These are phyloP conservation scores for Hippolais icterina DNA, from an alignment of 2,113 vertebrate species.

Conservation along the genomic window DNA sequence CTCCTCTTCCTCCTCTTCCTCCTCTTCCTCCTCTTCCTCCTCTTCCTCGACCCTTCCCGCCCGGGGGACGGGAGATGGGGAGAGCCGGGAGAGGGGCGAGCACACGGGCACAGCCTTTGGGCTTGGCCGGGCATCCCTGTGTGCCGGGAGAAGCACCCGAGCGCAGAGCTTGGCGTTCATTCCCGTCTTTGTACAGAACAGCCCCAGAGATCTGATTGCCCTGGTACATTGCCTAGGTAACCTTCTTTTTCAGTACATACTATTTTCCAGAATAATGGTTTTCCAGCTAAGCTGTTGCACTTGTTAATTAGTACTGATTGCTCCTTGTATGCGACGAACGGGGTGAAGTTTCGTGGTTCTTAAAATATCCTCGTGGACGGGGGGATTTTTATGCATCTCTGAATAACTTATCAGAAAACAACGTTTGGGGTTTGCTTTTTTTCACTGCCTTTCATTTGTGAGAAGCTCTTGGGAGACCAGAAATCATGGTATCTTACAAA, in stretches of 20 bases:
- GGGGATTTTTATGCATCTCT: fast-evolving
- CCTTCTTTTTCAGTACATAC: not conserved
- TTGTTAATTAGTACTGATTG: not conserved
- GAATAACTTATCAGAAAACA: not conserved
- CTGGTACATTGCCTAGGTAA: not conserved
- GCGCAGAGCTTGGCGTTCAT: not conserved
- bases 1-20: not conserved
- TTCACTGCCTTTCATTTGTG: not conserved
- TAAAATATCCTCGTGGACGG: not conserved
- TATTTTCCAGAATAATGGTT: not conserved
- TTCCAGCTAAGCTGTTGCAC: not conserved
- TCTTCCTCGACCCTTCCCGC: not conserved
- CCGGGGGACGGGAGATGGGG: not conserved
- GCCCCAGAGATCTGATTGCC: not conserved
- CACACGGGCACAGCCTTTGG: not conserved
- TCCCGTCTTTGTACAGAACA: not conserved
- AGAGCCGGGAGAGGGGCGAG: not conserved
- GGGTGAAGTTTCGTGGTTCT: not conserved
- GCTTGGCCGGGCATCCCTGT: not conserved
- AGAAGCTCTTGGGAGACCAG: not conserved
- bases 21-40: not conserved
- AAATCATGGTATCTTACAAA: not conserved
- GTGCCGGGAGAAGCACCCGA: not conserved
- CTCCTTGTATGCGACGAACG: not conserved
- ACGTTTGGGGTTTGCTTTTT: not conserved